These are phyloP conservation scores for Phalacrocorax pelagicus DNA, from an alignment of 2,113 vertebrate genomes.

Conservation along the genomic window DNA sequence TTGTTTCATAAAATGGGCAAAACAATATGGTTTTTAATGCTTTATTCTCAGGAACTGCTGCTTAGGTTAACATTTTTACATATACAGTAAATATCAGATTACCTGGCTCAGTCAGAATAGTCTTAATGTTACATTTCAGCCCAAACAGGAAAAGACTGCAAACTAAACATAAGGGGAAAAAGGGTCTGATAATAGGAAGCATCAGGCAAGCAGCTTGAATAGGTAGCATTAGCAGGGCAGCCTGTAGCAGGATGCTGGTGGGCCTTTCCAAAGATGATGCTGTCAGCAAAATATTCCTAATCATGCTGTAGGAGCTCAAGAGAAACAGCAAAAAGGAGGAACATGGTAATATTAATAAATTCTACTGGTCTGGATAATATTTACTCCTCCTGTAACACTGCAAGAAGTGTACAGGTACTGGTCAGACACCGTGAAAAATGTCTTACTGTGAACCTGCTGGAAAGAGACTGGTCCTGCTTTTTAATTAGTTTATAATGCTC, in stretches of 20 bases:
- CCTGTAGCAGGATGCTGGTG: background rate
- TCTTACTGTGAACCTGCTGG: background rate
- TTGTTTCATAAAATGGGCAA: background rate
- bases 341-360: background rate
- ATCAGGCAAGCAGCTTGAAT: background rate
- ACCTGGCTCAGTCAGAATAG: background rate
- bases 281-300: background rate
- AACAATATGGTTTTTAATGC: background rate
- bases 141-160: background rate
- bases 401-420: background rate
- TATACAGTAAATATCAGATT: background rate
- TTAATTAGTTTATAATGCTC: background rate
- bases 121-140: background rate
- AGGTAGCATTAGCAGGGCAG: background rate
- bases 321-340: background rate
- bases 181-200: background rate
- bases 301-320: background rate
- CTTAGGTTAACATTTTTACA: background rate
- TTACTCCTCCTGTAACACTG: background rate
- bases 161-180: background rate
- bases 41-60: background rate
- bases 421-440: background rate
- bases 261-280: background rate
- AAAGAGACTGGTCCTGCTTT: background rate
- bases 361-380: background rate